These are phyloP conservation scores for Hippocampus barbouri DNA, from an alignment of 2,113 vertebrate genomes.

Conservation along the genomic window DNA sequence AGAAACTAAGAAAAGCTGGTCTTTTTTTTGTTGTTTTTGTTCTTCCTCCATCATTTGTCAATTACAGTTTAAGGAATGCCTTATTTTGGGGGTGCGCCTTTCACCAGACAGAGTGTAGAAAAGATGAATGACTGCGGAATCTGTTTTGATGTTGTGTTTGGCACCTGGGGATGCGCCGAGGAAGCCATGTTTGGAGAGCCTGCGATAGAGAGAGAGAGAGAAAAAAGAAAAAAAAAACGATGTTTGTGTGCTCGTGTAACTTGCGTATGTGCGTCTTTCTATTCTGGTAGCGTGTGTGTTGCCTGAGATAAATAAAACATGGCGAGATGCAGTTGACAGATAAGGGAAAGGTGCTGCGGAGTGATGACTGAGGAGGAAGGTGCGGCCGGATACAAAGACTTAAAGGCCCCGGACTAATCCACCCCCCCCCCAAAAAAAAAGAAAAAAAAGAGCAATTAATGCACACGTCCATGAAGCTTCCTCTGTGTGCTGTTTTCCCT, in stretches of 20 bases:
- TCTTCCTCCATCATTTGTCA: background rate
- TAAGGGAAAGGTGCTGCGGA: conserved; percentile 5
- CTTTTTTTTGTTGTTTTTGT: too few species aligned
- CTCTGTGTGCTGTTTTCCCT: conserved; percentile 4
- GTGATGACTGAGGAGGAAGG: conserved; percentile 13
- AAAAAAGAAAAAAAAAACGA: conserved; percentile 4
- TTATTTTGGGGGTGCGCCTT: background rate
- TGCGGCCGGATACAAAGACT: background rate
- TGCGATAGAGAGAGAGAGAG: conserved; percentile 24
- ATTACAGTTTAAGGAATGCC: background rate
- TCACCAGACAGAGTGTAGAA: background rate
- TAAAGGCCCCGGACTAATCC: background rate
- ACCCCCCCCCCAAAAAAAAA: conserved; percentile 7
- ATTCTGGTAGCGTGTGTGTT: conserved; percentile 31
- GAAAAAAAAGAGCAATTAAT: conserved; percentile 41
- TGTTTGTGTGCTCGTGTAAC: conserved; percentile 9
- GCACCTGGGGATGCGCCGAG: conserved; percentile 47
- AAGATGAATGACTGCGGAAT: conserved; percentile 5
- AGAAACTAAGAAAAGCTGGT: too few species aligned
- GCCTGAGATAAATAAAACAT: background rate
- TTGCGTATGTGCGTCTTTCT: conserved; percentile 25
- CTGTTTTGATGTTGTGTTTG: conserved; percentile 44
- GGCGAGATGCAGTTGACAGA: conserved; percentile 25
- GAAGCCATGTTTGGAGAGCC: conserved; percentile 45
- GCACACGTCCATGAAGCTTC: conserved; percentile 50